A percentile compares a stretch with the other conserved stretches of the same genome.
phyloP scores from a whole-genome alignment of 2,888 invertebrate species.

The Apodemia mormo region DNA sequence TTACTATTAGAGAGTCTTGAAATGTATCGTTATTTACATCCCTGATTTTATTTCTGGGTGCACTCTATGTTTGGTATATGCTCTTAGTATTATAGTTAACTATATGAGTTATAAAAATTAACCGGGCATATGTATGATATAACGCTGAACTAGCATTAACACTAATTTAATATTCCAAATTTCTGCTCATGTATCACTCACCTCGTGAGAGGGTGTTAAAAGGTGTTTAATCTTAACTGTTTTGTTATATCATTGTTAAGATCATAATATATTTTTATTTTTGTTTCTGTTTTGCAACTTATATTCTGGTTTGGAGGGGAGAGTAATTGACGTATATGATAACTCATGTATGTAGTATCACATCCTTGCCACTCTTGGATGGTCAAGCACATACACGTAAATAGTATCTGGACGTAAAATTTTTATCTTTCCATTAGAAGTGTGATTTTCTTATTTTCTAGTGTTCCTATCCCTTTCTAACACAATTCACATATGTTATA shows the following conservation, averaged over 20 bases:
- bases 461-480: too few species aligned
- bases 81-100: neutral
- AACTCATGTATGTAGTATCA: neutral
- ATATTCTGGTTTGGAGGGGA: neutral
- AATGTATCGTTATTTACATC: too few species aligned
- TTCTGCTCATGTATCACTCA: neutral
- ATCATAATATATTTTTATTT: neutral
- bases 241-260: neutral
- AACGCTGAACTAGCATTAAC: slow-evolving; percentile 9
- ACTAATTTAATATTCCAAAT: neutral
- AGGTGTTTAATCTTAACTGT: slow-evolving; percentile 1
- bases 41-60: neutral
- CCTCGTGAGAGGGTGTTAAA: neutral
- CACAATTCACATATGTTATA: too few species aligned
- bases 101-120: slow-evolving; percentile 1
- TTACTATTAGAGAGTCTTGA: too few species aligned
- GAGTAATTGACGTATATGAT: neutral
- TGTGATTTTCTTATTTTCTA: too few species aligned
- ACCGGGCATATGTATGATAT: neutral
- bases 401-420: neutral
- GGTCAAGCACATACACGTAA: neutral
- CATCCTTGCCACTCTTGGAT: neutral
- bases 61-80: neutral
- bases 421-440: too few species aligned
- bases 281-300: neutral